Base-by-base conservation (phyloP, 2,113 vertebrate species). In the Catharus fuscescens region DNA sequence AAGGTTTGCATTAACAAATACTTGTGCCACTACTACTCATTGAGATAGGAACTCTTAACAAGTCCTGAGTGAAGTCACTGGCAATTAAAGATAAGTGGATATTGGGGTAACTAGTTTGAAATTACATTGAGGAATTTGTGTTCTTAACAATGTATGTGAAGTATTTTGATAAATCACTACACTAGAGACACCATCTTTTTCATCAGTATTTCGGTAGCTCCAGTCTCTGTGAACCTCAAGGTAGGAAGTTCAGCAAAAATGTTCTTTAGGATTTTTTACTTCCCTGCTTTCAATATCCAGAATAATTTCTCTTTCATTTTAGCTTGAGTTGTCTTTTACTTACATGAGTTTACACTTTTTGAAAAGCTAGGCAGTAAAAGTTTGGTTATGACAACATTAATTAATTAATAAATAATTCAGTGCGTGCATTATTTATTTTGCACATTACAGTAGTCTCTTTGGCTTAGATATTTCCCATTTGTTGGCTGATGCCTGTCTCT, bases 391-490 rank as follows among this genome's bases (percentile, higher is more conserved):
- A 60, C 5, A 45, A 20, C 45, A 50, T 79, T 76, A 53, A 88
- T 90, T 79, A 88, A 88, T 92, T 71, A 89, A 62, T 85, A 28
- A 94, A 34, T 76, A 82, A 88, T 88, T 85, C 40, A 53, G 17
- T 36, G 12, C 44, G 25, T 86, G 48, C 72, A 67, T 87, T 92
- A 81, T 80, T 87, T 74, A 89, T 79, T 93, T 87, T 89, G 44
- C 61, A 57, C n/a, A 64, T 86, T 92, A 67, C 40, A 31, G 3
- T 47, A 12, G 1, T 45, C 53, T 83, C 13, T 80, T 83, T 86
- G 86, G 38, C 54, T 86, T 70, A 42, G 36, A 9, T 79, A 47
- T 48, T 89, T 73, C 20, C 26, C 45, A 31, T 78, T 92, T 89
- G 18, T 31, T 86, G 52, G 32, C 47, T 67, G 64, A 81, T 52